Percentiles rank a stretch among this genome's conserved stretches.
Conservation (phyloP, 2,113 vertebrate genomes). For the Mastomys natalensis region DNA sequence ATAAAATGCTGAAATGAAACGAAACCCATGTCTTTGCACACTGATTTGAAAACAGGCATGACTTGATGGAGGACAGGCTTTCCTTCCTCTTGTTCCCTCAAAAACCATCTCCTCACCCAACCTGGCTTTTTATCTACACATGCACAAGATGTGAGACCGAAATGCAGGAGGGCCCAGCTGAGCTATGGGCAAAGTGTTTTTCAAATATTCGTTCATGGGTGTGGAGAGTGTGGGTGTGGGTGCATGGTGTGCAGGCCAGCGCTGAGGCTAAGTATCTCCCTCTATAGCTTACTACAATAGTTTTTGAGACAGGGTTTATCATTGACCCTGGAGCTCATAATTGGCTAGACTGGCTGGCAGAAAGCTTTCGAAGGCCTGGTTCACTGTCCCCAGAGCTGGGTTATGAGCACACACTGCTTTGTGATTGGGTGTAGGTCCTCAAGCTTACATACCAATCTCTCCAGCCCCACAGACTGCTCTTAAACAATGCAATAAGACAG, state of each 20-base stretch:
- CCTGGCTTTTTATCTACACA: neutral
- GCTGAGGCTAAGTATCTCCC: neutral
- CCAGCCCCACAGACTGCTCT: neutral
- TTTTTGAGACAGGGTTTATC: neutral
- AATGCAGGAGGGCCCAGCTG: neutral
- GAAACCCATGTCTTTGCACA: too few relatives aligned
- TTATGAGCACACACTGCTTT: neutral
- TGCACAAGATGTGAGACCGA: neutral
- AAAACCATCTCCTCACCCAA: neutral
- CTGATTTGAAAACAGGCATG: neutral
- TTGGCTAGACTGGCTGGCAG: neutral
- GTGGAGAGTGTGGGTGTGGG: neutral
- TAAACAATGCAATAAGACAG: fast-evolving
- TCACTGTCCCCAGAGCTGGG: neutral
- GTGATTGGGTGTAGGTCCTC: neutral
- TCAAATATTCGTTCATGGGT: neutral
- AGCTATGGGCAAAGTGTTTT: neutral
- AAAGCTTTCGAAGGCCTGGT: neutral
- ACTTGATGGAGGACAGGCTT: neutral
- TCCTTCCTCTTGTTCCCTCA: neutral
- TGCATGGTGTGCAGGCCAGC: neutral
- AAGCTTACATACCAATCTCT: neutral
- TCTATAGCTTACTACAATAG: neutral
- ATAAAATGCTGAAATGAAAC: neutral
- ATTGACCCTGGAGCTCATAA: neutral